phyloP scores from a whole-genome alignment of 1,140 invertebrate genomes.

The Drosophila rhopaloa region DNA sequence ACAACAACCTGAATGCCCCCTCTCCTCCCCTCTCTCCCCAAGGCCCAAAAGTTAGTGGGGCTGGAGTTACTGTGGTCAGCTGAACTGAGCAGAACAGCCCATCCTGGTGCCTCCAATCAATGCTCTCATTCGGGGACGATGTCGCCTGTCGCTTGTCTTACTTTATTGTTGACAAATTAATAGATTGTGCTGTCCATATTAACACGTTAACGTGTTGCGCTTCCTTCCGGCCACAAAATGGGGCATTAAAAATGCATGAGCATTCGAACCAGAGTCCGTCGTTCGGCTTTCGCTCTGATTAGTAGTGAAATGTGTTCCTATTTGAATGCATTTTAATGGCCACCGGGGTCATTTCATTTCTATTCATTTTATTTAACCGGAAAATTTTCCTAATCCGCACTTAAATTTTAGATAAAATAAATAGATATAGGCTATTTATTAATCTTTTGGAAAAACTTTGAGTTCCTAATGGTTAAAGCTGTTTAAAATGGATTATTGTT shows the following conservation, averaged over 20 bases:
- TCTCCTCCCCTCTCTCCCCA: neutral
- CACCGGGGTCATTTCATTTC: constrained; percentile 30
- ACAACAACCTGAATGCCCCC: constrained; percentile 42
- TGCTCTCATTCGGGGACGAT: constrained; percentile 51
- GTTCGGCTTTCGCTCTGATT: constrained; percentile 56
- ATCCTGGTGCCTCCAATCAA: constrained; percentile 45
- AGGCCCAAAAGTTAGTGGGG: neutral
- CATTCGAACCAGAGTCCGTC: constrained; percentile 28
- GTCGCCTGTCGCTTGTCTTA: constrained; percentile 54
- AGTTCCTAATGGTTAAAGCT: too few relatives aligned
- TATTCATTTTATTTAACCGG: constrained; percentile 8
- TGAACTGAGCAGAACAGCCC: neutral
- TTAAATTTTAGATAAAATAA: neutral
- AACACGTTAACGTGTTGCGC: constrained; percentile 79
- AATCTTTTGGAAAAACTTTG: too few relatives aligned
- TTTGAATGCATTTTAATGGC: constrained; percentile 63
- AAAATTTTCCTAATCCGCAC: constrained; percentile 38
- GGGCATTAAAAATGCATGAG: constrained; percentile 73
- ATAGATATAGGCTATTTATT: too few relatives aligned
- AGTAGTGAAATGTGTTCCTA: constrained; percentile 60
- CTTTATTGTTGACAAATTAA: constrained; percentile 83
- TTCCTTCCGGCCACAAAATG: constrained; percentile 73
- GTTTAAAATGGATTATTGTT: too few relatives aligned
- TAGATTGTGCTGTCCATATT: constrained; percentile 82
- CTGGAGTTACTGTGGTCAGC: constrained; percentile 10